Base-by-base conservation (phyloP, 2,797 vertebrate species). In the Acanthurus leucopareius region DNA sequence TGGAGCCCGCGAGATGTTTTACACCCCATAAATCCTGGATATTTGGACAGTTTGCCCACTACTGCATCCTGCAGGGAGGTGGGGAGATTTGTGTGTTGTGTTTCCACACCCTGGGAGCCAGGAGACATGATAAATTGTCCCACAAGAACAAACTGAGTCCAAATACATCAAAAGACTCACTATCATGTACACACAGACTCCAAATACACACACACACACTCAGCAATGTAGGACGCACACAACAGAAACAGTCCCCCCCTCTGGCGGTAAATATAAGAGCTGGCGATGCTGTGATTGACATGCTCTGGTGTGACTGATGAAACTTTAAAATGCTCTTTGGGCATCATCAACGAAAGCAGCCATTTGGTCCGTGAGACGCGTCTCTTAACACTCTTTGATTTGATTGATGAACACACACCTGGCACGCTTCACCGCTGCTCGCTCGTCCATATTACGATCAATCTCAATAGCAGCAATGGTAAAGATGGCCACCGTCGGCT, bases 71-170 rank as follows among this genome's bases (percentile, higher is more conserved):
- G 47, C 51, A 32, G 80, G 71, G 85, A 74, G 84, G 77, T 45
- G 62, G 59, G 54, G 67, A 90, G 88, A 92, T 90, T 91, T 90
- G 89, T 91, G 83, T 84, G 77, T 70, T 78, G 67, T 80, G 76
- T 73, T 83, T 88, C 82, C 83, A 89, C 65, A 80, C 79, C 76
- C 86, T 66, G 69, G 77, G 79, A 79, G 68, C 73, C 52, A 69
- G 42, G 51, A 69, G 75, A 92, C 73, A 35, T 93, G 92, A 93
- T 91, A 54, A 84, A 94, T 91, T 61, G 81, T 85, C 80, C 82
- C 52, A 10, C 78, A 79, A 75, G 60, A 77, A 77, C 81, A 90
- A 82, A 89, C 75, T 9, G 71, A 75, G 69, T 80, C 75, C 73
- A 86, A 80, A 91, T 88, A 64, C 61, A 90, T 90, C 81, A 92